Conservation (phyloP, 2,888 invertebrate genomes). For the Schrankia costaestrigalis region DNA sequence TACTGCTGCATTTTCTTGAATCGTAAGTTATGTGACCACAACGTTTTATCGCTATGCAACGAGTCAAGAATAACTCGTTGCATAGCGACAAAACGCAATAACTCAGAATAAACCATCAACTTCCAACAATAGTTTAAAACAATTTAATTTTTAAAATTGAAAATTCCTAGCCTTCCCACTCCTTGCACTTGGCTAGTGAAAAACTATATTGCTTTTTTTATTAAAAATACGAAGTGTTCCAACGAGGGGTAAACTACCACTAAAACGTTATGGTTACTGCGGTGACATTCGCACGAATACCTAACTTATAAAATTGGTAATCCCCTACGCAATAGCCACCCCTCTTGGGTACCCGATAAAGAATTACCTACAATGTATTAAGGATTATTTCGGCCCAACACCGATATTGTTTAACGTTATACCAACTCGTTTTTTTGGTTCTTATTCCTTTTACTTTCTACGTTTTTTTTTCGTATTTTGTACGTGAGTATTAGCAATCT, state of each 20-base stretch:
- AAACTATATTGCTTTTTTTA: slow-evolving; percentile 73
- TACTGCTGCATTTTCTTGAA: no score
- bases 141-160: slow-evolving; percentile 60
- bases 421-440: slow-evolving; percentile 34
- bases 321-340: slow-evolving; percentile 48
- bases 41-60: no score
- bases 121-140: slow-evolving; percentile 30
- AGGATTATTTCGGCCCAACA: slow-evolving; percentile 49
- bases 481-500: not conserved
- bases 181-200: slow-evolving; percentile 50
- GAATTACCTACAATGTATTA: slow-evolving; percentile 54
- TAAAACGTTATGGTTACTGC: slow-evolving; percentile 77
- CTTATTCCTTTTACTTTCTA: slow-evolving; percentile 32
- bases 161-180: slow-evolving; percentile 54
- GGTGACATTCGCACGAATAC: slow-evolving; percentile 71
- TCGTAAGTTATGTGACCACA: no score
- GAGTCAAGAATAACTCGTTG: not conserved
- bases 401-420: slow-evolving; percentile 48
- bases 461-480: slow-evolving; percentile 11
- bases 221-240: slow-evolving; percentile 72
- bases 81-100: slow-evolving; percentile 10
- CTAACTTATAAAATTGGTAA: slow-evolving; percentile 76
- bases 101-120: slow-evolving; percentile 21
- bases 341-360: slow-evolving; percentile 52
- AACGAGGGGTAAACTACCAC: slow-evolving; percentile 72